Evolutionary conservation across 1,140 invertebrate species (phyloP).

Genomic region (Dendroctonus ponderosae): DNA sequence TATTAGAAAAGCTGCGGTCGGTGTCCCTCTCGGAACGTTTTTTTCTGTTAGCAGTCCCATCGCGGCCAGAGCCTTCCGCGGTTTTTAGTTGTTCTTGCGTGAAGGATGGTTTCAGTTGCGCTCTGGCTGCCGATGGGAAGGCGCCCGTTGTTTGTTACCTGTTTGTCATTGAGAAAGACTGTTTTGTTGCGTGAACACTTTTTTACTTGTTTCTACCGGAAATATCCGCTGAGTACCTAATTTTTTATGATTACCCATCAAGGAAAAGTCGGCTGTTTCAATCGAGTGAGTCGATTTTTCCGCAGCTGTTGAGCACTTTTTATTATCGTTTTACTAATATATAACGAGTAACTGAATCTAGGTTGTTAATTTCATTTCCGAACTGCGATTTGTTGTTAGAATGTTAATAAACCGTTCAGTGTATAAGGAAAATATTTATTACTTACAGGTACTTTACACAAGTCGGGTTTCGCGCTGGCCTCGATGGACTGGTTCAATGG

Average conservation of each 20-base stretch:
- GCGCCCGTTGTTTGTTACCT: constrained; percentile 18
- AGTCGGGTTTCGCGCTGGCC: too few species aligned
- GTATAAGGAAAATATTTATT: too few species aligned
- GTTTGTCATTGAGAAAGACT: constrained; percentile 21
- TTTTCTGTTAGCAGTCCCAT: constrained; percentile 15
- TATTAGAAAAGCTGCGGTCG: constrained; percentile 28
- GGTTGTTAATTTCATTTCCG: neutral
- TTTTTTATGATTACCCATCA: constrained; percentile 22
- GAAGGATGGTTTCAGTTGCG: neutral
- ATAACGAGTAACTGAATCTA: neutral
- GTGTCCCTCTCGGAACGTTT: neutral
- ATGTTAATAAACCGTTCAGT: too few species aligned
- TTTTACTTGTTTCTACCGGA: constrained; percentile 20
- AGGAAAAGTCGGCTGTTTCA: constrained; percentile 18
- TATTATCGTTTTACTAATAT: neutral
- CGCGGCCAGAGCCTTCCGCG: neutral
- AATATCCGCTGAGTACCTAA: constrained; percentile 12
- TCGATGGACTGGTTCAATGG: too few species aligned
- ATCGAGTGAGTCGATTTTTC: neutral
- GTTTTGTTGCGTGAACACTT: constrained; percentile 20
- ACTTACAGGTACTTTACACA: too few species aligned
- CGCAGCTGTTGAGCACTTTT: neutral
- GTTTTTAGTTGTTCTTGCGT: constrained; percentile 3
- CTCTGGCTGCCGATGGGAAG: neutral
- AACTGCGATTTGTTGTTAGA: too few species aligned